These are phyloP conservation scores for Cryptoprocta ferox DNA, from an alignment of 2,797 vertebrate genomes.

Conservation along the genomic window DNA sequence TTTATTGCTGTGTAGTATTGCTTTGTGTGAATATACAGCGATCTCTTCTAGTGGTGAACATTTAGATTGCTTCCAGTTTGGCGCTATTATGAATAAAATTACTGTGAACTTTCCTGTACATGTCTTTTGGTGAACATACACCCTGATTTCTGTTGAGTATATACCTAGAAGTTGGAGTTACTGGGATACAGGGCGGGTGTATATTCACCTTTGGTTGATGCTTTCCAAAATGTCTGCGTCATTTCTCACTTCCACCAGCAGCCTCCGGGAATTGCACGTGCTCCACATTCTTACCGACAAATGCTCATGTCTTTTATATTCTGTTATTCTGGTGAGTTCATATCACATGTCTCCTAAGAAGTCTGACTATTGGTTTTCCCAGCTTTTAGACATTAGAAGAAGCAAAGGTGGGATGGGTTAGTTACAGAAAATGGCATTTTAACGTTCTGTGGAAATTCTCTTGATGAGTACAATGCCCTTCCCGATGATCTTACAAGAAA, in stretches of 20 bases:
- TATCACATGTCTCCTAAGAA: slow-evolving; percentile 9
- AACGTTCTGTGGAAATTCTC: background rate
- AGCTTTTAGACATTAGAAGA: slow-evolving; percentile 9
- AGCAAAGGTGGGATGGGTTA: background rate
- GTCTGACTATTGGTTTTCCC: background rate
- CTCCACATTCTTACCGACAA: background rate
- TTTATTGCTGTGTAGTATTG: background rate
- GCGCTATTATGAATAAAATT: background rate
- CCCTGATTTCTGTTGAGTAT: background rate
- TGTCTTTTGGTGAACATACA: background rate
- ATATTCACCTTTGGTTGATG: background rate
- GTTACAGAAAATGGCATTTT: background rate
- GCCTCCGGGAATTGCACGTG: background rate
- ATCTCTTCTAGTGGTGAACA: background rate
- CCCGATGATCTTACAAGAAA: background rate
- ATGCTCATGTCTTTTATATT: background rate
- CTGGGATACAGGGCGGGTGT: background rate
- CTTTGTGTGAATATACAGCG: background rate
- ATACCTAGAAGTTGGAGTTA: background rate
- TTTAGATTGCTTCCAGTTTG: slow-evolving; percentile 19
- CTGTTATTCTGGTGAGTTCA: background rate
- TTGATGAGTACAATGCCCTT: background rate
- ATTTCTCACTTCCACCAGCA: background rate
- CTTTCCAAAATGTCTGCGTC: background rate
- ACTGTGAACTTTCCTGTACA: background rate